These are phyloP conservation scores for Corydoras maculifer DNA, from an alignment of 2,113 vertebrate species.

Conservation along the genomic window DNA sequence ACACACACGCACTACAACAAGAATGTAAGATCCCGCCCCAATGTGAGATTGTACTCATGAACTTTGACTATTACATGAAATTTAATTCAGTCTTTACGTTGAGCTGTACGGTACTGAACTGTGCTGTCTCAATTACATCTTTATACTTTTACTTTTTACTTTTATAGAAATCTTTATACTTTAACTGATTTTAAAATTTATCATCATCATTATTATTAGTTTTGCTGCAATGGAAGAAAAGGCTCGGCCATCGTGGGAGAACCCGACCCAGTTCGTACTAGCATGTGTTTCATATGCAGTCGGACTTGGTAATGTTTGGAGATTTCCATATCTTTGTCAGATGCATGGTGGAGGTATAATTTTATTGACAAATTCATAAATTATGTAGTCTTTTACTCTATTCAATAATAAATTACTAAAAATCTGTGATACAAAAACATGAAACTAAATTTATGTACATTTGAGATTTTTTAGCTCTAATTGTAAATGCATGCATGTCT, in stretches of 20 bases:
- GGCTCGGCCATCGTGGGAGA: conserved; percentile 75
- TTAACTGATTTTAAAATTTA: background rate
- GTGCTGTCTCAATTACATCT: no score
- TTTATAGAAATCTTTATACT: background rate
- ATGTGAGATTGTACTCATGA: background rate
- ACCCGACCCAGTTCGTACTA: conserved; percentile 78
- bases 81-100: no score
- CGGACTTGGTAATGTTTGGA: conserved; percentile 91
- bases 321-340: conserved; percentile 93
- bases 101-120: no score
- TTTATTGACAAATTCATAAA: background rate
- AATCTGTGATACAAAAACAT: no score
- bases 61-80: no score
- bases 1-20: background rate
- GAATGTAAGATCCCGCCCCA: background rate
- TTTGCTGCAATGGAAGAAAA: conserved; percentile 60
- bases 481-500: background rate
- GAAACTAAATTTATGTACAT: no score
- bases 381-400: background rate
- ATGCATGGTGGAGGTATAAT: conserved; percentile 90
- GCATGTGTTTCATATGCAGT: conserved; percentile 90
- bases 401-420: no score
- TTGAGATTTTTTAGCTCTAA: background rate
- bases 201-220: conserved; percentile 6
- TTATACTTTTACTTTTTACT: no score